phyloP scores from a whole-genome alignment of 1,140 invertebrate species.

The Heterodera schachtii region DNA sequence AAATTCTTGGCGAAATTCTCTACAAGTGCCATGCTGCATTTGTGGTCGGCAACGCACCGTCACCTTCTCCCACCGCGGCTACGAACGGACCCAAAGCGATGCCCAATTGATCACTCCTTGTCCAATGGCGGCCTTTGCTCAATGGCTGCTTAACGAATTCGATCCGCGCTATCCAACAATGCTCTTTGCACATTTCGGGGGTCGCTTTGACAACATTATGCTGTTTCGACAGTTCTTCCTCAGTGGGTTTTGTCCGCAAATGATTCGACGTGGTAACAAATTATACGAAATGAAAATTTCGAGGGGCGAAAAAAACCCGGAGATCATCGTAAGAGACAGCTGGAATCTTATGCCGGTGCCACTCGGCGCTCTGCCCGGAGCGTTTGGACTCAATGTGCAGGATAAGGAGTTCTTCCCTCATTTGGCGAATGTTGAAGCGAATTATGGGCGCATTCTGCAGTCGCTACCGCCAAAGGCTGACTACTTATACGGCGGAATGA shows the following conservation, averaged over 20 bases:
- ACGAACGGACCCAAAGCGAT: background rate
- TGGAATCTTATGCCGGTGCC: constrained; percentile 9
- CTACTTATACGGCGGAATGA: constrained; percentile 14
- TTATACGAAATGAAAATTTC: background rate
- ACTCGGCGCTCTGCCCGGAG: background rate
- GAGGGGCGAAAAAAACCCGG: background rate
- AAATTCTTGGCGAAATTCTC: background rate
- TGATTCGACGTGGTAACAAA: constrained; percentile 5
- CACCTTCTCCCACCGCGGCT: no score
- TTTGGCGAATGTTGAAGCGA: background rate
- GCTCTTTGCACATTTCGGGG: background rate
- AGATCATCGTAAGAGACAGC: constrained; percentile 9
- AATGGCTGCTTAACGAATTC: background rate
- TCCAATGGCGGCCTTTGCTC: background rate
- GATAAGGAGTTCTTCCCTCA: constrained; percentile 20
- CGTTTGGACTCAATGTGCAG: constrained; percentile 19
- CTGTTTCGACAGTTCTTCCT: constrained; percentile 13
- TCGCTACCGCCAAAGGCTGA: constrained; percentile 11
- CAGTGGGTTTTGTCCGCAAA: background rate
- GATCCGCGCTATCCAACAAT: background rate
- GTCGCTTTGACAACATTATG: constrained; percentile 11
- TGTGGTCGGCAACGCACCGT: no score
- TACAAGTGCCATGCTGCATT: no score
- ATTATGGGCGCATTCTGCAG: background rate
- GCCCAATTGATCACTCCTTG: background rate